A percentile compares a stretch with the other conserved stretches of the same genome.
Evolutionary conservation across 2,797 vertebrate species (phyloP).

Genomic region (Setipinna tenuifilis): DNA sequence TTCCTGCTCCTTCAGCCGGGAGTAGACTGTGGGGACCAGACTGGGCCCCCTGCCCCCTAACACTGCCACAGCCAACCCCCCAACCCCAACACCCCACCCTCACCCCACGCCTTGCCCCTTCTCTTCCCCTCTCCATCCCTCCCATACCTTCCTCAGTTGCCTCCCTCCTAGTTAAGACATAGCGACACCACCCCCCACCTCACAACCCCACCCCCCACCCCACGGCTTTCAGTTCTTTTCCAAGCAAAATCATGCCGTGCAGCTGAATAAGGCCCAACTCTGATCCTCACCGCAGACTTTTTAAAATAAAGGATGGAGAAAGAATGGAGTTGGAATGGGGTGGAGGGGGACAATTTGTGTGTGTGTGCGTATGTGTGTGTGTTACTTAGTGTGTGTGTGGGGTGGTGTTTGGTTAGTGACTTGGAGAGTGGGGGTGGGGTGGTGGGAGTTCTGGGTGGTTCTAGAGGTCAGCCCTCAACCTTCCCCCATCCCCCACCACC

Average conservation of each 20-base stretch:
- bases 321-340: not conserved
- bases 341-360: not conserved
- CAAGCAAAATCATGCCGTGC: slow-evolving; percentile 43
- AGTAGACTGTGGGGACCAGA: slow-evolving; percentile 77
- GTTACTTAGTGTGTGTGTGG: no score
- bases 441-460: slow-evolving; percentile 28
- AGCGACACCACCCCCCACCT: slow-evolving; percentile 24
- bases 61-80: slow-evolving; percentile 41
- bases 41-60: slow-evolving; percentile 62
- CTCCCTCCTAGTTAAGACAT: slow-evolving; percentile 73
- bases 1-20: slow-evolving; percentile 88
- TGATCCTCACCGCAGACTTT: not conserved
- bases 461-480: slow-evolving; percentile 20
- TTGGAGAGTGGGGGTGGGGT: slow-evolving; percentile 4
- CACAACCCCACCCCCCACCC: not conserved
- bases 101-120: slow-evolving; percentile 60
- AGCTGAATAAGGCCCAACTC: slow-evolving; percentile 52
- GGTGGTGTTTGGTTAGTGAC: no score
- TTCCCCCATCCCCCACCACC: not conserved
- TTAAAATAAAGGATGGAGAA: not conserved
- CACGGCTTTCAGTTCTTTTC: slow-evolving; percentile 46
- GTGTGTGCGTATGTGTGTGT: not conserved
- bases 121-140: slow-evolving; percentile 56
- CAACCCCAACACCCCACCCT: slow-evolving; percentile 49
- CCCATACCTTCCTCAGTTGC: slow-evolving; percentile 50